phyloP scores from a whole-genome alignment of 2,113 vertebrate species.

The Chiloscyllium plagiosum region DNA sequence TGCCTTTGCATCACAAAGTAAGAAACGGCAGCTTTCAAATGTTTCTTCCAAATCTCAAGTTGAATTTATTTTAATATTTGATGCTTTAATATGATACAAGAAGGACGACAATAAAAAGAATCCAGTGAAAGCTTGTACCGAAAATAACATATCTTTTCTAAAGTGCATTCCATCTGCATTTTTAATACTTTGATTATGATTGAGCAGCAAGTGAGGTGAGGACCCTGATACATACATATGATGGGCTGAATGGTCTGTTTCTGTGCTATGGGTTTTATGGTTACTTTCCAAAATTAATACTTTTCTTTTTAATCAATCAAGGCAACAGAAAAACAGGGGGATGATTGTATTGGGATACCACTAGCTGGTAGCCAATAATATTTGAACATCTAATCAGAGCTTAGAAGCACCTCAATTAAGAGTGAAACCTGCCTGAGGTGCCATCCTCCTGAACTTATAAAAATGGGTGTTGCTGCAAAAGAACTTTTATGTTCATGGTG shows the following conservation, averaged over 20 bases:
- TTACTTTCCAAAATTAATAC: background rate
- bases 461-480: background rate
- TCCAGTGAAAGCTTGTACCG: background rate
- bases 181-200: background rate
- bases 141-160: background rate
- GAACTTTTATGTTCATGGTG: background rate
- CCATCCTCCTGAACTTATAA: background rate
- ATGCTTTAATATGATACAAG: background rate
- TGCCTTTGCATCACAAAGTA: too few relatives aligned
- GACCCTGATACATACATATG: too few relatives aligned
- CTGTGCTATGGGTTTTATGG: too few relatives aligned
- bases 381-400: background rate
- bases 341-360: background rate
- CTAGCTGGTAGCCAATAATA: background rate
- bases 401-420: background rate
- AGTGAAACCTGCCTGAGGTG: background rate
- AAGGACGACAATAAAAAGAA: background rate
- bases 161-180: background rate
- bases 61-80: background rate
- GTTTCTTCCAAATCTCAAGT: background rate
- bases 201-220: too few relatives aligned
- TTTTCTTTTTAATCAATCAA: background rate
- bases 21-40: background rate
- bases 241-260: too few relatives aligned
- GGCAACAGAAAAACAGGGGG: background rate